Conservation (phyloP, 2,113 vertebrate genomes). For the Lonchura striata region DNA sequence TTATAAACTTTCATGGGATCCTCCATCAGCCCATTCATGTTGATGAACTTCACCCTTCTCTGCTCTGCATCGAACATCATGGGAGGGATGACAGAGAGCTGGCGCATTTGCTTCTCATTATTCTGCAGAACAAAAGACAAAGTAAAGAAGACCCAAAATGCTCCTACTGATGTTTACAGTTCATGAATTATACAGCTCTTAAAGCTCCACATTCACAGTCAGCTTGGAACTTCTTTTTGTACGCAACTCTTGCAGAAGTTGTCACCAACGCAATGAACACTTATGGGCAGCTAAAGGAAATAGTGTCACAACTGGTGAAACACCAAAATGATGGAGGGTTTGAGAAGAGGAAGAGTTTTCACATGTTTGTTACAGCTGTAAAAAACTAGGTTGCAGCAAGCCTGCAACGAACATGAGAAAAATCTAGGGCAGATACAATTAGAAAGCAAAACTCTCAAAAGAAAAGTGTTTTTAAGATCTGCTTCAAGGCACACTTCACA, state of each 20-base stretch:
- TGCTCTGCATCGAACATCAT: slow-evolving; percentile 99
- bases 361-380: background rate
- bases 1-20: slow-evolving; percentile 99
- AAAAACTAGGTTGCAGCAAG: background rate
- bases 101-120: slow-evolving; percentile 98
- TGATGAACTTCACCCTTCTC: slow-evolving; percentile 96
- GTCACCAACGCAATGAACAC: background rate
- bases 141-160: background rate
- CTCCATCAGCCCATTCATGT: slow-evolving; percentile 98
- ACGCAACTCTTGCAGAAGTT: background rate
- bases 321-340: background rate
- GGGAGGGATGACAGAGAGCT: slow-evolving; percentile 96
- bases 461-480: background rate
- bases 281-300: background rate
- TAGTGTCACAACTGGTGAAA: accelerated
- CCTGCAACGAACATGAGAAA: background rate
- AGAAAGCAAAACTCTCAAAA: background rate
- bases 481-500: background rate
- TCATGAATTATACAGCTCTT: background rate
- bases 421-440: background rate
- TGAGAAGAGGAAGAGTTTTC: background rate
- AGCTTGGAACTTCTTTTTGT: background rate
- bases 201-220: background rate
- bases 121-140: slow-evolving; percentile 77
- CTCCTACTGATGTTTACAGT: background rate